Evolutionary conservation across 2,113 vertebrate species (phyloP).

Genomic region (Triplophysa dalaica): DNA sequence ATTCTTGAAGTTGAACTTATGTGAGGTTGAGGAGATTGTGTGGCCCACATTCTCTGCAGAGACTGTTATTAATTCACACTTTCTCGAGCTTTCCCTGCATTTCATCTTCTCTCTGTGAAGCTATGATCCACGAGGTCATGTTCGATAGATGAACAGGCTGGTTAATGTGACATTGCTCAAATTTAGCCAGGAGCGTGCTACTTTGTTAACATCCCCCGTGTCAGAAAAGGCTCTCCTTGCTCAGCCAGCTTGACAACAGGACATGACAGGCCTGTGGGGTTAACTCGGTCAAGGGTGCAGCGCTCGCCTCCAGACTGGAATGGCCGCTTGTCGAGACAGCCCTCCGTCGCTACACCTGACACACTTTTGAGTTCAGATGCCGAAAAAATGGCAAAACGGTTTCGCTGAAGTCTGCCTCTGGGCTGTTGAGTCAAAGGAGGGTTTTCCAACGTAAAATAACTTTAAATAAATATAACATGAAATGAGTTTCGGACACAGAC

Average conservation of each 20-base stretch:
- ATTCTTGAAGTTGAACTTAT: background rate
- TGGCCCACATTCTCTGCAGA: slow-evolving; percentile 41
- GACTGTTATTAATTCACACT: slow-evolving; percentile 26
- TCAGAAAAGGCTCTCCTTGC: slow-evolving; percentile 62
- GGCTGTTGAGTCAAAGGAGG: background rate
- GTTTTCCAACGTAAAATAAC: background rate
- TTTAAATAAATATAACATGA: background rate
- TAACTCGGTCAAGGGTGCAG: slow-evolving; percentile 65
- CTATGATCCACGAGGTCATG: slow-evolving; percentile 59
- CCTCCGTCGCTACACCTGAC: slow-evolving; percentile 55
- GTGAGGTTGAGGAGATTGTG: slow-evolving; percentile 5
- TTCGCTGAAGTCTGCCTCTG: background rate
- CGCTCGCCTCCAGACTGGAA: slow-evolving; percentile 59
- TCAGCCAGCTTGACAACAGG: slow-evolving; percentile 73
- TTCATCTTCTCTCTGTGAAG: slow-evolving; percentile 55
- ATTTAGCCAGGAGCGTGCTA: slow-evolving; percentile 68
- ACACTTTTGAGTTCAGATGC: slow-evolving; percentile 13
- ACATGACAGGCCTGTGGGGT: slow-evolving; percentile 73
- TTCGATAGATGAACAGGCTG: slow-evolving; percentile 54
- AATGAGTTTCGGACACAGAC: background rate
- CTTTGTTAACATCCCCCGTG: slow-evolving; percentile 59
- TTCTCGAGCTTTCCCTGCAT: slow-evolving; percentile 36
- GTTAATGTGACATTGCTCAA: slow-evolving; percentile 51
- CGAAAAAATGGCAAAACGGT: background rate
- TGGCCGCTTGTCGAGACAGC: slow-evolving; percentile 57